Evolutionary conservation across 2,888 invertebrate genomes (phyloP), one percentile per base, ranked within the genome.

Genomic region (Harpagoxenus sublaevis): DNA sequence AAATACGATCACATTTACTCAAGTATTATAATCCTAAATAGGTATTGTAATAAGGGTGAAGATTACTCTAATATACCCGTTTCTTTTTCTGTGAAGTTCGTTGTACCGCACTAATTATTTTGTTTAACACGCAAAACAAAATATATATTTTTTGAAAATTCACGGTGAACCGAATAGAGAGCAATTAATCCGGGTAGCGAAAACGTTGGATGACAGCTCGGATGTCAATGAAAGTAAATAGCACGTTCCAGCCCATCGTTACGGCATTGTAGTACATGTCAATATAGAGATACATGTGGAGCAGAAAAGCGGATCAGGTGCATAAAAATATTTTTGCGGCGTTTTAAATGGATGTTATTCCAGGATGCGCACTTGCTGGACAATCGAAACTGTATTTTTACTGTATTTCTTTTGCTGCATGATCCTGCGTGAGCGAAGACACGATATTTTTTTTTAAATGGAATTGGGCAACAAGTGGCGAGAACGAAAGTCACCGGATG

Each of bases 301-400:
- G 48, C 39, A 28, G 60, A 60, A 81, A 81, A 81, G 60, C 79
- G 74, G 79, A 81, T 81, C 48, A 60, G 73, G 73, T 48, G 74
- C 35, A 48, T 81, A 70, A 73, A 79, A 81, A 73, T 81, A 73
- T 81, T 81, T 81, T 60, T 39, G 74, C 39, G 79, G 48, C 28
- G 39, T 12, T 81, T 73, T 60, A 60, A 81, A 81, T 60, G 60
- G 74, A 73, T 70, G 78, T 68, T 78, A 57, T 35, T 78, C 15
- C 31, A 9, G 28, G 15, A 66, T 23, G 45, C 31, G 57, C n/a
- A 53, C 70, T 42, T 48, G 79, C 23, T 6, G 48, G 18, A 28
- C 71, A 35, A 4, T 45, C 45, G 55, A 12, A 39, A 28, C 12
- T 39, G 15, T 66, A 48, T 53, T 45, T 70, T 68, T n/a, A 55